These are phyloP conservation scores for Proteles cristata DNA, from an alignment of 2,113 vertebrate genomes.

Conservation along the genomic window DNA sequence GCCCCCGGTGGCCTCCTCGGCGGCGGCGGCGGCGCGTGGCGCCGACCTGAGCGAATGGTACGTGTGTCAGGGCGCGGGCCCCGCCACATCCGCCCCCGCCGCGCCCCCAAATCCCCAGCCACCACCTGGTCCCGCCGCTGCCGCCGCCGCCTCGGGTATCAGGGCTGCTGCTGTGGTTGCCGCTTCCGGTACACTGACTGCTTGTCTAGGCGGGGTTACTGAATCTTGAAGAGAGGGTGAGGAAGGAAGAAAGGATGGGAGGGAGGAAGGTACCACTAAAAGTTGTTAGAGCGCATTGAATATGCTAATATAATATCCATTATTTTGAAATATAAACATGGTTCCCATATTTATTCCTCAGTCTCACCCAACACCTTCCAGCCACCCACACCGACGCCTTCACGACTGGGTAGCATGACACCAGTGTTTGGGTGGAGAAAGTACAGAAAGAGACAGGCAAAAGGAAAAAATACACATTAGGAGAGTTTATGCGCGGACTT, in stretches of 20 bases:
- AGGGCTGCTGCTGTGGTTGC: neutral
- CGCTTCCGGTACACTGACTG: slow-evolving; percentile 80
- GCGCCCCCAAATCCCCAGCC: slow-evolving; percentile 86
- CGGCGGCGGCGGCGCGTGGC: slow-evolving; percentile 87
- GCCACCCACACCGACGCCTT: neutral
- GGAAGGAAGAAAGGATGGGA: neutral
- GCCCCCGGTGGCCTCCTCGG: slow-evolving; percentile 85
- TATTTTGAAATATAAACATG: neutral
- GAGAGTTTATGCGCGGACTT: neutral
- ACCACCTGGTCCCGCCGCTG: slow-evolving; percentile 86
- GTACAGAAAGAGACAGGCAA: neutral
- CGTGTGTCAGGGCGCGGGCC: slow-evolving; percentile 93
- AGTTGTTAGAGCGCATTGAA: neutral
- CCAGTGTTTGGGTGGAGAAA: neutral
- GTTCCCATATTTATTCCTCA: neutral
- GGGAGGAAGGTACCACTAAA: neutral
- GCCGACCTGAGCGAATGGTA: slow-evolving; percentile 98
- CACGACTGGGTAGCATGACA: neutral
- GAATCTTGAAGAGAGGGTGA: neutral
- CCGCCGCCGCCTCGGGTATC: neutral
- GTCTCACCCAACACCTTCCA: neutral
- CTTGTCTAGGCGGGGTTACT: slow-evolving; percentile 82
- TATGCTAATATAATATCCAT: neutral
- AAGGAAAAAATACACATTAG: neutral
- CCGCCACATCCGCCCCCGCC: slow-evolving; percentile 86